Evolutionary conservation across 2,888 invertebrate genomes (phyloP).

Genomic region (Bimastos eiseni): DNA sequence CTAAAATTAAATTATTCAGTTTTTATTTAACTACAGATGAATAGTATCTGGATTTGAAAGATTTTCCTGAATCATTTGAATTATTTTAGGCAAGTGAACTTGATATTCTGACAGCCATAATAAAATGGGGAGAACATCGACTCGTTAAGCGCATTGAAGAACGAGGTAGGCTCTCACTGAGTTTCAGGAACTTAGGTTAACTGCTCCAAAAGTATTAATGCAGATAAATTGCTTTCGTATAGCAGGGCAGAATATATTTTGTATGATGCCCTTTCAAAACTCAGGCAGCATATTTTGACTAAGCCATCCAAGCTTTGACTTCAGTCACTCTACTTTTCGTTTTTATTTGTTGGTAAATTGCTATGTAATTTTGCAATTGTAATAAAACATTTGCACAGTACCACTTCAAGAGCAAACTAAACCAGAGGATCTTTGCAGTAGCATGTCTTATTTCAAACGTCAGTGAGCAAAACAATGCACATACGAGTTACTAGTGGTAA

Average conservation of each 20-base stretch:
- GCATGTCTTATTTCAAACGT: too few relatives aligned
- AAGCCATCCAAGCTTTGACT: background rate
- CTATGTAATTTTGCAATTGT: too few relatives aligned
- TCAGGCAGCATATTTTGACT: background rate
- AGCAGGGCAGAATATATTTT: background rate
- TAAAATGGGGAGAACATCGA: constrained; percentile 88
- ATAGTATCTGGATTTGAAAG: background rate
- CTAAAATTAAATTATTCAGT: too few relatives aligned
- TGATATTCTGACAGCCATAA: constrained; percentile 81
- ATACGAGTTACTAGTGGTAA: too few relatives aligned
- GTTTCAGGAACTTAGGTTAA: too few relatives aligned
- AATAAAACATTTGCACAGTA: too few relatives aligned
- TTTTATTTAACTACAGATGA: too few relatives aligned
- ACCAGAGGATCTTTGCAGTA: too few relatives aligned
- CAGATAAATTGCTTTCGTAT: background rate
- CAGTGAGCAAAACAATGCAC: too few relatives aligned
- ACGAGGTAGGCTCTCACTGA: constrained; percentile 70
- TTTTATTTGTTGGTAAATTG: background rate
- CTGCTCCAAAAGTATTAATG: too few relatives aligned
- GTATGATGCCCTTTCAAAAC: background rate
- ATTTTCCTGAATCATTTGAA: background rate
- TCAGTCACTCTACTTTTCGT: background rate
- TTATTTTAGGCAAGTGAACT: constrained; percentile 77
- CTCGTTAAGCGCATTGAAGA: constrained; percentile 81
- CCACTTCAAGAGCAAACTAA: too few relatives aligned